phyloP scores from a whole-genome alignment of 2,113 vertebrate genomes.

The Pseudolaguvia tuberculata region DNA sequence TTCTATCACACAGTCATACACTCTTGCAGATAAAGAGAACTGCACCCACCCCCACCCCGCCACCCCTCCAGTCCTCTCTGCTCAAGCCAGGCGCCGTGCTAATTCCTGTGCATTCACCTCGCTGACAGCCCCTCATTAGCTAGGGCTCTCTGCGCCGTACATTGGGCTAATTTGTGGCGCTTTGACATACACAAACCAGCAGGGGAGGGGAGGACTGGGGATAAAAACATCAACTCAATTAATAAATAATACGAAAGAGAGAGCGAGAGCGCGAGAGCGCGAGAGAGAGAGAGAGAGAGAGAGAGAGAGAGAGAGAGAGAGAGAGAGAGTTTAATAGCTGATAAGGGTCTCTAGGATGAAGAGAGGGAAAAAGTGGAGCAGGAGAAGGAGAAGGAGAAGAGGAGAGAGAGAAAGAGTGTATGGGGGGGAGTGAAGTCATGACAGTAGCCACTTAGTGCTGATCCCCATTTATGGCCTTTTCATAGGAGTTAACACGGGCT shows the following conservation, averaged over 20 bases:
- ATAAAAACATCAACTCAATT: slow-evolving; percentile 55
- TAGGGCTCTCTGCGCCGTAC: slow-evolving; percentile 47
- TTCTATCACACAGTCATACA: slow-evolving; percentile 15
- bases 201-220: slow-evolving; percentile 45
- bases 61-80: slow-evolving; percentile 6
- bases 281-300: slow-evolving; percentile 12
- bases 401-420: slow-evolving; percentile 12
- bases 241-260: slow-evolving; percentile 49
- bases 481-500: slow-evolving; percentile 41
- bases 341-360: slow-evolving; percentile 38
- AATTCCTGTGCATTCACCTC: slow-evolving; percentile 48
- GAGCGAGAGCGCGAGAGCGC: too few species aligned
- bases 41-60: slow-evolving; percentile 18
- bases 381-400: slow-evolving; percentile 8
- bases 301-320: slow-evolving; percentile 7
- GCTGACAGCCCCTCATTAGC: slow-evolving; percentile 52
- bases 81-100: slow-evolving; percentile 35
- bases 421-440: slow-evolving; percentile 45
- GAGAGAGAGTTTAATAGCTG: slow-evolving; percentile 37
- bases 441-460: slow-evolving; percentile 42
- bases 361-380: neutral
- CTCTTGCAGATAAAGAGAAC: slow-evolving; percentile 35
- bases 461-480: slow-evolving; percentile 50
- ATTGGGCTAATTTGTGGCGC: slow-evolving; percentile 52
- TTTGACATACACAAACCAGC: slow-evolving; percentile 55